A percentile compares a stretch with the other conserved stretches of the same genome.
Evolutionary conservation across 2,797 vertebrate species (phyloP).

Genomic region (Phalanger gymnotis): DNA sequence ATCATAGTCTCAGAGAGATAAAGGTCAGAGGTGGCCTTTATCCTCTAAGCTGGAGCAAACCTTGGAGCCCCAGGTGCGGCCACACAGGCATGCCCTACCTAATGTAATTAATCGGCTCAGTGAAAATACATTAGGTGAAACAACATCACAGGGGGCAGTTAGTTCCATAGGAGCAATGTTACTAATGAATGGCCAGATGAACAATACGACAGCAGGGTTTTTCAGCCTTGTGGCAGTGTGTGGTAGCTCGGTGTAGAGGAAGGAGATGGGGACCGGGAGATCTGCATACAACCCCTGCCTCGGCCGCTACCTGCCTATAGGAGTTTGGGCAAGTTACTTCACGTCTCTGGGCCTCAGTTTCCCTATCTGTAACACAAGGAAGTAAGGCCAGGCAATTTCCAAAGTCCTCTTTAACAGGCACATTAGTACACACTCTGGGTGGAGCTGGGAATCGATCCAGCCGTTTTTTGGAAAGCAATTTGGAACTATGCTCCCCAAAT

Average conservation of each 20-base stretch:
- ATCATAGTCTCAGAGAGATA: not conserved
- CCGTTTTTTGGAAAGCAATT: not conserved
- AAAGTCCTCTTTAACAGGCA: not conserved
- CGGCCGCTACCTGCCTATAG: not conserved
- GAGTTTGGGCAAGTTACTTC: not conserved
- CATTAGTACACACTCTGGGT: not conserved
- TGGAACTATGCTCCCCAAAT: not conserved
- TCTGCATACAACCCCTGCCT: not conserved
- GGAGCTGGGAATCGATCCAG: not conserved
- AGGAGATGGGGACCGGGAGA: not conserved
- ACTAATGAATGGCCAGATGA: not conserved
- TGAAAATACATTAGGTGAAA: not conserved
- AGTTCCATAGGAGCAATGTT: not conserved
- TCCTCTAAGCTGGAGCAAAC: not conserved
- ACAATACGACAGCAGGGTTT: not conserved
- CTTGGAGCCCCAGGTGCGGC: not conserved
- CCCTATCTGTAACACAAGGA: not conserved
- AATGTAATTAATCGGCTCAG: not conserved
- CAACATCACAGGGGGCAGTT: slow-evolving; percentile 3
- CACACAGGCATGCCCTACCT: not conserved
- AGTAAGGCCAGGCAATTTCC: not conserved
- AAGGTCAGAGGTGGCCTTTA: not conserved
- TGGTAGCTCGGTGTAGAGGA: not conserved
- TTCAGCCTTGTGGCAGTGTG: not conserved
- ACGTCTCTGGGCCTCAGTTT: not conserved